Percentiles rank a stretch among this genome's conserved stretches.
Evolutionary conservation across 1,140 invertebrate species (phyloP).

Genomic region (Monomorium pharaonis): DNA sequence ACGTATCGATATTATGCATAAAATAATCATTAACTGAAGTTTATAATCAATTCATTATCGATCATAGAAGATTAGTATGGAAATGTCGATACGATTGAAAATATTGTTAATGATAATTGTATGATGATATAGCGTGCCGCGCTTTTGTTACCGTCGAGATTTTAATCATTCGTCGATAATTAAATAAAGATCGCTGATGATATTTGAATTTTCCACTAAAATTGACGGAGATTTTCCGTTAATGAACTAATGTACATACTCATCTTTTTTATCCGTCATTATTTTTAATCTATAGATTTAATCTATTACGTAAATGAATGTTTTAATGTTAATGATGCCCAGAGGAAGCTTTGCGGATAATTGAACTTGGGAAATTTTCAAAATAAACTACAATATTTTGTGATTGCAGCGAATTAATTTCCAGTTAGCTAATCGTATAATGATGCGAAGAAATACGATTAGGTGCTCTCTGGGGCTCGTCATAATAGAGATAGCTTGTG

Average conservation of each 20-base stretch:
- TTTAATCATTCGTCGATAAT: not conserved
- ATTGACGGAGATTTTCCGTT: not conserved
- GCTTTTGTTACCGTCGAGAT: not conserved
- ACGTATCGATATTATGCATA: not conserved
- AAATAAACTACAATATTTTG: not conserved
- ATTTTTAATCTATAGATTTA: not conserved
- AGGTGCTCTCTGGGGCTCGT: not conserved
- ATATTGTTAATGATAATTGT: slow-evolving; percentile 14
- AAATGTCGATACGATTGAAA: slow-evolving; percentile 5
- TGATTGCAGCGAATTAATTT: not conserved
- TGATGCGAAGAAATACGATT: slow-evolving; percentile 13
- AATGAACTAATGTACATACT: not conserved
- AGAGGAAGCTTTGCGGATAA: not conserved
- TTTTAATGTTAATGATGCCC: not conserved
- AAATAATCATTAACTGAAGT: slow-evolving; percentile 16
- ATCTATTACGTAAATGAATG: not conserved
- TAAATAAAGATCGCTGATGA: not conserved
- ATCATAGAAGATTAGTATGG: slow-evolving; percentile 16
- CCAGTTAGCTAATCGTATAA: not conserved
- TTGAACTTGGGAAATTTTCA: not conserved
- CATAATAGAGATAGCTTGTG: slow-evolving; percentile 19
- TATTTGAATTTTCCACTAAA: slow-evolving; percentile 9
- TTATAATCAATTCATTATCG: slow-evolving; percentile 24
- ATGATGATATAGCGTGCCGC: not conserved
- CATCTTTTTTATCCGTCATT: too few species aligned